Conservation (phyloP, 2,113 vertebrate genomes). For the Struthidea cinerea region DNA sequence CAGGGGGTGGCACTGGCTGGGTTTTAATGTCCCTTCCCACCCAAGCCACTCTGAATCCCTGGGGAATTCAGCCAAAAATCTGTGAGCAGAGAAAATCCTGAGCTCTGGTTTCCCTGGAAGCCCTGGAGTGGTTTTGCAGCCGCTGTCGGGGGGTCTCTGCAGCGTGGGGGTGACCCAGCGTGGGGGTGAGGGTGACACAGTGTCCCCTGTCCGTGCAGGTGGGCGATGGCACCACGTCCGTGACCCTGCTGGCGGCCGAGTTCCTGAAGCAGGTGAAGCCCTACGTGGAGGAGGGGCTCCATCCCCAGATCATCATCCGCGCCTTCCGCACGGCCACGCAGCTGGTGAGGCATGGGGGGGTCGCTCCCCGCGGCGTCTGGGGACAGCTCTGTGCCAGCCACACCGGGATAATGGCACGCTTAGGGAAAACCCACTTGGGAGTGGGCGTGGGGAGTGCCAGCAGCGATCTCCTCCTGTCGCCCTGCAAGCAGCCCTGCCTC, state of each 20-base stretch:
- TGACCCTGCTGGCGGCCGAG: constrained; percentile 92
- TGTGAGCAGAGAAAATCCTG: background rate
- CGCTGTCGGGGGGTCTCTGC: fast-evolving
- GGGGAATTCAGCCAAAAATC: background rate
- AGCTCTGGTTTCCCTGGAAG: background rate
- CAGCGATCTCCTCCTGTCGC: fast-evolving
- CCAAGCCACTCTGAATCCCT: background rate
- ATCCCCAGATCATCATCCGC: constrained; percentile 97
- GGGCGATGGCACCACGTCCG: constrained; percentile 94
- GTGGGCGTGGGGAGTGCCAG: fast-evolving
- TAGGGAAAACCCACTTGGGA: background rate
- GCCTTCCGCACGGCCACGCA: constrained; percentile 89
- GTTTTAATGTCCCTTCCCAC: fast-evolving
- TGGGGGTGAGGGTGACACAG: background rate
- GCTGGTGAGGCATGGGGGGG: constrained; percentile 62
- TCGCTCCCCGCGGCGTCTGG: fast-evolving
- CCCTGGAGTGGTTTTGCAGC: background rate
- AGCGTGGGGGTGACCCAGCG: background rate
- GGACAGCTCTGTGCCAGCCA: background rate
- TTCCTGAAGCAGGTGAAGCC: constrained; percentile 95
- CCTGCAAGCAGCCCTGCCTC: background rate
- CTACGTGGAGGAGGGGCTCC: constrained; percentile 93
- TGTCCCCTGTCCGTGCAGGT: constrained; percentile 68
- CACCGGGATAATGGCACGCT: background rate
- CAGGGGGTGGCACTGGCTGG: fast-evolving